Evolutionary conservation across 2,888 invertebrate species (phyloP).

Genomic region (Metalampra italica): DNA sequence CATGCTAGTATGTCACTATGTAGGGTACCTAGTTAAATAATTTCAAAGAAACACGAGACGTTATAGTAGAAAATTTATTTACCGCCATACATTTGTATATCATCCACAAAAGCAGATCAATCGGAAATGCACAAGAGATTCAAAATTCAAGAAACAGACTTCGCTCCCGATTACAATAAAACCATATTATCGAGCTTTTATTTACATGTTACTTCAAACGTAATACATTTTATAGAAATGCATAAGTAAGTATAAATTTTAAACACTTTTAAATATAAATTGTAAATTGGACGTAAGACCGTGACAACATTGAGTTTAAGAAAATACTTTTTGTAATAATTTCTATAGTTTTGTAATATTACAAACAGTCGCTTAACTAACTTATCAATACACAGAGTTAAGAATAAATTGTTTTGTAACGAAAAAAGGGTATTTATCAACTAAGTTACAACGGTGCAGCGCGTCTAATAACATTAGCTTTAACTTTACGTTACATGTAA

Average conservation of each 20-base stretch:
- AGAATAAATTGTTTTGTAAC: slow-evolving; percentile 20
- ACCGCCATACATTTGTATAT: slow-evolving; percentile 52
- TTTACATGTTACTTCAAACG: slow-evolving; percentile 51
- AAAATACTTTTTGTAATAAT: slow-evolving; percentile 51
- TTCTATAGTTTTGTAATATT: slow-evolving; percentile 50
- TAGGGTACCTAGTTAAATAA: too few relatives aligned
- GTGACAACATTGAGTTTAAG: slow-evolving; percentile 55
- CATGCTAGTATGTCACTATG: too few relatives aligned
- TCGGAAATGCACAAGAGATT: slow-evolving; percentile 73
- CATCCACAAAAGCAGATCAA: slow-evolving; percentile 67
- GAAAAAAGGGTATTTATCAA: slow-evolving; percentile 33
- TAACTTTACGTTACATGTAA: slow-evolving; percentile 30
- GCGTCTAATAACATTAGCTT: slow-evolving; percentile 28
- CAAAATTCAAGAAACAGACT: slow-evolving; percentile 56
- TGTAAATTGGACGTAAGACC: slow-evolving; percentile 68
- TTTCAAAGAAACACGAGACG: slow-evolving; percentile 22
- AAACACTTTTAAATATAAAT: slow-evolving; percentile 38
- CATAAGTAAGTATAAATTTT: slow-evolving; percentile 36
- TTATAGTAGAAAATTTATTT: slow-evolving; percentile 66
- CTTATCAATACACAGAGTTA: slow-evolving; percentile 54
- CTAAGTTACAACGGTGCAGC: slow-evolving; percentile 33
- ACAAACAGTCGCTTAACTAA: slow-evolving; percentile 62
- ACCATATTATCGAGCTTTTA: slow-evolving; percentile 33
- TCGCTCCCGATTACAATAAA: slow-evolving; percentile 49
- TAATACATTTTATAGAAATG: slow-evolving; percentile 59